Percentiles rank a stretch among this genome's conserved stretches.
Conservation (phyloP, 2,888 invertebrate genomes). For the Sphinx pinastri region DNA sequence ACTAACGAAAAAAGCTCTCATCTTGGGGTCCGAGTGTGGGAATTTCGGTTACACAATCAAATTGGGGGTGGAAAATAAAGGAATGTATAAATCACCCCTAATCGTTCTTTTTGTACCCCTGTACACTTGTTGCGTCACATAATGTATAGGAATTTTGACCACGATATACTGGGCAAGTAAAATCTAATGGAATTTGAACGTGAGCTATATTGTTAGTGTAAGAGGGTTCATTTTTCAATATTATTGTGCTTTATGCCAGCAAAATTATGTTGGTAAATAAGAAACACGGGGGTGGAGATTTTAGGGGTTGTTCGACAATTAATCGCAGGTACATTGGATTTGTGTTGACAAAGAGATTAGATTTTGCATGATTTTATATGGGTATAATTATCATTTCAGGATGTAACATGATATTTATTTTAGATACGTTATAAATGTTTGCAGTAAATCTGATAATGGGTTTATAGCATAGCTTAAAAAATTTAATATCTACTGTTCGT, state of each 20-base stretch:
- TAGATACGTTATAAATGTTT: no score
- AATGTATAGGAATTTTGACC: conserved; percentile 51
- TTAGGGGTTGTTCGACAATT: conserved; percentile 78
- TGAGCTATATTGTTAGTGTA: conserved; percentile 28
- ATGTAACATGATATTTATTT: conserved; percentile 2
- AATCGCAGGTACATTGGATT: conserved; percentile 77
- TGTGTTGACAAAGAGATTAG: conserved; percentile 55
- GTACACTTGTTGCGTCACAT: conserved; percentile 78
- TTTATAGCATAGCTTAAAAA: no score
- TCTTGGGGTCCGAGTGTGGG: conserved; percentile 66
- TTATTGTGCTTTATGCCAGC: background rate
- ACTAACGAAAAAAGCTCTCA: conserved; percentile 44
- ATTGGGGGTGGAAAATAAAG: conserved; percentile 77
- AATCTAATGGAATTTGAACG: background rate
- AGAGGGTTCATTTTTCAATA: conserved; percentile 34
- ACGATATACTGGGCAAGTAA: conserved; percentile 31
- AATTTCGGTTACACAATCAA: conserved; percentile 78
- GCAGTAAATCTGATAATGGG: no score
- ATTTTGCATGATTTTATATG: conserved; percentile 56
- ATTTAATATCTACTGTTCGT: no score
- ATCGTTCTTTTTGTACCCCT: conserved; percentile 72
- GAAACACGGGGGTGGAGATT: conserved; percentile 66
- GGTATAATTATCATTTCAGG: conserved; percentile 3
- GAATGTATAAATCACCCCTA: conserved; percentile 81
- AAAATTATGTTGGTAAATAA: conserved; percentile 40